Base-by-base conservation (phyloP, 30 jellyfish, hydroid and myxozoan species). In the Nemopilema nomurai region DNA sequence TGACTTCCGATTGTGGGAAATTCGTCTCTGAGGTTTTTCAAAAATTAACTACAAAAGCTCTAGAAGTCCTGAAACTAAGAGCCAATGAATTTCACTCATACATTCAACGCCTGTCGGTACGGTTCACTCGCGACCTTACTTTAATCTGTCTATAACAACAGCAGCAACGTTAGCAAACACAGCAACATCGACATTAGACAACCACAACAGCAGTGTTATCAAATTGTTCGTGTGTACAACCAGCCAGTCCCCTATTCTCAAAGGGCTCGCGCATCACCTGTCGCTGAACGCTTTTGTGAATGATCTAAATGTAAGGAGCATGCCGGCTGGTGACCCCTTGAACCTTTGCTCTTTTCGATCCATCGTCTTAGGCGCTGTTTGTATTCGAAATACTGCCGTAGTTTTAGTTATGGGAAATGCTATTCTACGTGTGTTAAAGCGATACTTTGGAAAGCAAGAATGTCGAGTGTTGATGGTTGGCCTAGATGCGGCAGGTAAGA, bases 381-480 rank as follows among this genome's bases (percentile, higher is more conserved):
- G n/a, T 9, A 67, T 67, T 22, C 25, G 25, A 26, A 9, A 20
- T 67, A 67, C 67, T 28, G 18, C 7, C 49, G 6, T 28, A 1
- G 6, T 21, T n/a, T 23, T 7, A 32, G 53, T 16, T 17, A 92
- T 92, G 98, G 98, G 98, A 16, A 92, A 87, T 53, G 67, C 81
- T 8, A 25, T 92, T 1, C 81, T 73, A 28, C 76, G 92, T 27
- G 21, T 92, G 1, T 87, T 86, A 67, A 74, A 80, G 30, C 63
- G 90, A 27, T 72, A 82, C 70, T 93, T 88, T 53, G 92, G 96
- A 65, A 88, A 89, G 74, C 84, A 74, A 74, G 98, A 93, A 26
- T 89, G 96, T 79, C 94, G 98, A 19, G 73, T 89, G 16, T 88
- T 93, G 41, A 93, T 93, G 98, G 96, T 93, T 1, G 98, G 98